Evolutionary conservation across 30 jellyfish, hydroid and myxozoan species (phyloP), one percentile per base, ranked within the genome.

Genomic region (Mastigias papua): DNA sequence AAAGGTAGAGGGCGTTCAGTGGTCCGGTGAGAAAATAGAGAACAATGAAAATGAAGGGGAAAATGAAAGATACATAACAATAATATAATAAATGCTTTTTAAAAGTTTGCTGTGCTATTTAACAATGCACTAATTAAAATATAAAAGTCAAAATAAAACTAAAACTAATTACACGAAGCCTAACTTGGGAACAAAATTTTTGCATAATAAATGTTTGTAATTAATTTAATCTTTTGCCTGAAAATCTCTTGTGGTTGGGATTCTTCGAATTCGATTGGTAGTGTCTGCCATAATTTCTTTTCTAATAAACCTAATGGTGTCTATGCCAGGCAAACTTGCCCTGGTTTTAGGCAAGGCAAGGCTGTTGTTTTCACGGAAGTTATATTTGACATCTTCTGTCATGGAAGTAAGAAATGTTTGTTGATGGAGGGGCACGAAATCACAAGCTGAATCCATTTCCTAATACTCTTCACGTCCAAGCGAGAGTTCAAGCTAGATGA

Each of bases 291-390:
- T 57, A 57, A 0, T 57, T 57, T 48, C 19, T 57, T 57, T 57
- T 23, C 30, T 0, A 57, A 57, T 57, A 57, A 57, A 57, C 25
- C 69, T 16, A 57, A 57, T 57, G 69, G 69, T 57, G 69, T 57
- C 69, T 23, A 57, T 57, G 69, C 69, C 25, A 57, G 8, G 7
- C 69, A 57, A 57, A 57, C 23, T 57, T 57, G 69, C 19, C 69
- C 19, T 57, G 19, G 69, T 23, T 57, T 57, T 57, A 57, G 69
- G 69, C 69, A 57, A 57, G 69, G 69, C 69, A 57, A 57, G 69
- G 69, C 69, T 57, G 69, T 20, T 57, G 69, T 57, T 57, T 23
- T 57, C 69, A 57, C 30, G 69, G 0, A 57, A 57, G 69, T 57
- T 57, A 57, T 57, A n/a, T n/a, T n/a, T n/a, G n/a, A n/a, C n/a